phyloP scores from a whole-genome alignment of 1,140 invertebrate genomes.

The Oreohelix idahoensis region DNA sequence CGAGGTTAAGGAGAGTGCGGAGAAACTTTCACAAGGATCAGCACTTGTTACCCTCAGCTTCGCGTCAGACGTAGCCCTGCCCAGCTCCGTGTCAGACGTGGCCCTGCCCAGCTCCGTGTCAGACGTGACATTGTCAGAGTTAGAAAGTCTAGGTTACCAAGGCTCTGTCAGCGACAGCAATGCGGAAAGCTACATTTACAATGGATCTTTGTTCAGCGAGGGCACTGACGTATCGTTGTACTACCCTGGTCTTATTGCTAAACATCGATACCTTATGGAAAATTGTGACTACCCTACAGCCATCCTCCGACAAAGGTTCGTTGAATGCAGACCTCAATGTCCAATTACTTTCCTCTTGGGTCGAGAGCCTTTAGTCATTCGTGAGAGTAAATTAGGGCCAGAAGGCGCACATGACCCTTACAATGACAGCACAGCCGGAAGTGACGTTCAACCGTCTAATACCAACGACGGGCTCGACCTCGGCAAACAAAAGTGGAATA shows the following conservation, averaged over 20 bases:
- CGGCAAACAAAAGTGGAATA: background rate
- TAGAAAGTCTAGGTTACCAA: conserved; percentile 3
- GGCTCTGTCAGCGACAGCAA: conserved; percentile 17
- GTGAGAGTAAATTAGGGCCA: no score
- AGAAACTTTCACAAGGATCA: background rate
- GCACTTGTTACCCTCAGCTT: background rate
- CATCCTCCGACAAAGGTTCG: background rate
- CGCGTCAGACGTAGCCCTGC: background rate
- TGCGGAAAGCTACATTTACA: conserved; percentile 30
- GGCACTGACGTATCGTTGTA: background rate
- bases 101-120: background rate
- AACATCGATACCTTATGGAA: background rate
- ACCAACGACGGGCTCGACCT: background rate
- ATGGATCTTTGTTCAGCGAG: conserved; percentile 20
- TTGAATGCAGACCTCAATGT: background rate
- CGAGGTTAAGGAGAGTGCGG: conserved; percentile 4
- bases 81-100: background rate
- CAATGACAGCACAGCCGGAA: background rate
- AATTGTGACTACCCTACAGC: background rate
- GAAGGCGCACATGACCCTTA: no score
- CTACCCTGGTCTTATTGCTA: background rate
- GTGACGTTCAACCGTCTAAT: background rate
- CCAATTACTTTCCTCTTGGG: background rate
- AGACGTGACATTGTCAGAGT: background rate
- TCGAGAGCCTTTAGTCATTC: background rate